Evolutionary conservation across 2,888 invertebrate species (phyloP), one percentile per base, ranked within the genome.

Genomic region (Amphiduros pacificus): DNA sequence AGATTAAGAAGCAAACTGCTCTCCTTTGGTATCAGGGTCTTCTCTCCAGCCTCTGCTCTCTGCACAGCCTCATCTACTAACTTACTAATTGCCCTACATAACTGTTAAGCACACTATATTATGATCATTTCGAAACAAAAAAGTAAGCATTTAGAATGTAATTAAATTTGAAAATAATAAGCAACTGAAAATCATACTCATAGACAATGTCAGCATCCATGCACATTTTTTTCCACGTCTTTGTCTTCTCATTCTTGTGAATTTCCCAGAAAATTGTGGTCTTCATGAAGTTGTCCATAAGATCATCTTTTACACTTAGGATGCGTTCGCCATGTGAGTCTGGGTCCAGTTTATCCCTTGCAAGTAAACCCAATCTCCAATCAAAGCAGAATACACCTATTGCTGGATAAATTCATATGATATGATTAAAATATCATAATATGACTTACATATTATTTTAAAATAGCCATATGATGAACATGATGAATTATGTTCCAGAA

Each of bases 311-410:
- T 2, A 28, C 41, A 2, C 17, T 27, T 2, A 62, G 44, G 53
- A 62, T 58, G 14, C 32, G 14, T n/a, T 32, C 9, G 5, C 40
- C 62, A 17, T 58, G 52, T 2, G 49, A 29, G n/a, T 32, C 27
- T 4, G 28, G n/a, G n/a, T n/a, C 28, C 5, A 3, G 9, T 20
- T 22, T 2, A 26, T 41, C 44, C 17, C 6, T 4, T 26, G 2
- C 17, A 29, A 60, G 20, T 6, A 50, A 36, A 3, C 60, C 60
- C 24, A 60, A 17, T 4, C 60, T 28, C 14, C 31, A 48, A 26
- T 60, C 60, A 31, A 60, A 60, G 20, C 56, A 53, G 2, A 60
- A 28, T 11, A 55, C 50, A 9, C 60, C 60, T 17, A 60, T 55
- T 11, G 55, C 59, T 59, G 52, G n/a, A 40, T n/a, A n/a, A n/a